Evolutionary conservation across 2,113 vertebrate genomes (phyloP), one percentile per base, ranked within the genome.

Genomic region (Brachyhypopomus gauderio): DNA sequence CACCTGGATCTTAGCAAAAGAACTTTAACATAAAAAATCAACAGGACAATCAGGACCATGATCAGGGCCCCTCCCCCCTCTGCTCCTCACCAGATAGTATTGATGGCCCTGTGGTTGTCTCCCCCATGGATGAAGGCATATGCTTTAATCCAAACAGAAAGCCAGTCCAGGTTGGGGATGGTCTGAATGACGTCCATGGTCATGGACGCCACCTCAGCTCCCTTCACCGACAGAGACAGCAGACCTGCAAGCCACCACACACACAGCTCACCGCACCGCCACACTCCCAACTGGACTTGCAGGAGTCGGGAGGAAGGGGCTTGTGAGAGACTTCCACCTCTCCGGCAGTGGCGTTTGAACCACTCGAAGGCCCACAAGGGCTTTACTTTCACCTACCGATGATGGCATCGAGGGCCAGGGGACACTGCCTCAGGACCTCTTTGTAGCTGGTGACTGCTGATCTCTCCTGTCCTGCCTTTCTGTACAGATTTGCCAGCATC

Each of bases 371-470:
- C 9, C 45, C 12, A 14, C 1, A 52, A 52, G 45, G 27, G 11
- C 19, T 0, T 27, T 25, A 71, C 71, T 72, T 45, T 25, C 45
- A 34, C 87, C 0, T 92, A 98, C 98, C 97, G 16, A 99, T 93
- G 71, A 99, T 99, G 60, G 96, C 98, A 88, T 99, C 97, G 5
- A 99, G 93, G 4, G 98, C 98, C 6, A 99, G 86, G 0, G 98
- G 98, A 78, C 98, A 99, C 92, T 99, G 97, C 64, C 97, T 93
- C 84, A 99, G 92, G n/a, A 99, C 98, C 67, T 99, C 98, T 77
- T 99, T 99, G 90, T 99, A 99, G 90, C 98, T 98, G 0, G 97
- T 99, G 79, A 99, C 97, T 0, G 98, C 98, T 14, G 97, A 98
- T 5, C 97, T 96, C 52, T 99, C 97, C 87, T 98, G 97, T 41